Conservation (phyloP, 2,113 vertebrate genomes). For the Puffinus mauretanicus region DNA sequence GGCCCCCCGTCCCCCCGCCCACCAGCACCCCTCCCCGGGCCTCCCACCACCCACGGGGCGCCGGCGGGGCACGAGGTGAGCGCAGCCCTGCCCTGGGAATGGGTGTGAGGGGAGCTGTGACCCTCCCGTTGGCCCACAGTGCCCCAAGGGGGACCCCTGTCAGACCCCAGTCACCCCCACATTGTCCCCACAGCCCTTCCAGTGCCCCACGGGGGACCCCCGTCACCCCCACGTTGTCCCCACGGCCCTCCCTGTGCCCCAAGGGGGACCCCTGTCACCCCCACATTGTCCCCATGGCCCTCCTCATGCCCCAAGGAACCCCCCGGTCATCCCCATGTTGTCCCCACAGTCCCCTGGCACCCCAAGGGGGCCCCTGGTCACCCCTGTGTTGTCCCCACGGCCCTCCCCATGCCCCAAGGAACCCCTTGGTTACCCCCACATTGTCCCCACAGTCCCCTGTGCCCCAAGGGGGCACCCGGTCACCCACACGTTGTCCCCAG, state of each 20-base stretch:
- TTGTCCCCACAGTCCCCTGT: too few relatives aligned
- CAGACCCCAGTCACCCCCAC: not conserved
- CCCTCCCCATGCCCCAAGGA: not conserved
- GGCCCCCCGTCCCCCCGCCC: rapidly evolving
- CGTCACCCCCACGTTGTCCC: too few relatives aligned
- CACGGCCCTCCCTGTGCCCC: too few relatives aligned
- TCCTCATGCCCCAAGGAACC: too few relatives aligned
- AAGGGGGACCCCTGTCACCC: too few relatives aligned
- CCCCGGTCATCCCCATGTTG: rapidly evolving
- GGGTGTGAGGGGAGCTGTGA: not conserved
- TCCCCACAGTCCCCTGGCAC: too few relatives aligned
- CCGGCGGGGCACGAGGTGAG: not conserved
- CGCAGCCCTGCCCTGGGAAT: rapidly evolving
- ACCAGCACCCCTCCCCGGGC: not conserved
- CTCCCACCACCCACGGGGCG: rapidly evolving
- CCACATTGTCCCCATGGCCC: too few relatives aligned
- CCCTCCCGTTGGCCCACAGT: too few relatives aligned
- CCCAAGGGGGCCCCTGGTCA: rapidly evolving
- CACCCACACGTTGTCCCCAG: not conserved
- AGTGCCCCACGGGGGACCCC: too few relatives aligned
- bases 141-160: too few relatives aligned
- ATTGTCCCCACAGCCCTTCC: not conserved
- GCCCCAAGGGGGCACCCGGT: rapidly evolving
- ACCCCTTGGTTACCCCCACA: not conserved
- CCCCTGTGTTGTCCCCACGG: rapidly evolving